Conservation (phyloP, 2,797 vertebrate species). For the Galago senegalensis region DNA sequence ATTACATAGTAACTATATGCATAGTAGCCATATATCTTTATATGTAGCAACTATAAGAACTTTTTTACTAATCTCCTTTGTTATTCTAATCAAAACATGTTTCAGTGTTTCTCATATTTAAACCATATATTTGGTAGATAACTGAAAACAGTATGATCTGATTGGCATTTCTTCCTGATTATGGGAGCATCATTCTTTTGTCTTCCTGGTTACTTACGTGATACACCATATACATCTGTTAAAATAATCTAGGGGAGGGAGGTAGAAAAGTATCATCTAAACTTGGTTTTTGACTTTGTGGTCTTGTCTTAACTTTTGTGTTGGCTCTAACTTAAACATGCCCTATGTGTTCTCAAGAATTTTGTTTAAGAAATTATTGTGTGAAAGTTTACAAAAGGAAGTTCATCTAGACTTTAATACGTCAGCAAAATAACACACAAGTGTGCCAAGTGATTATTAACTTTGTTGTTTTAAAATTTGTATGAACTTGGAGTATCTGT, state of each 20-base stretch:
- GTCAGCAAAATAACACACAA: slow-evolving; percentile 84
- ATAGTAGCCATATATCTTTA: neutral
- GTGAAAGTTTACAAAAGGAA: slow-evolving; percentile 84
- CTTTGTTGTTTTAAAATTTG: slow-evolving; percentile 90
- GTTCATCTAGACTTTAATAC: slow-evolving; percentile 83
- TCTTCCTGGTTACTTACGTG: slow-evolving; percentile 71
- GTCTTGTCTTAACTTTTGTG: slow-evolving; percentile 81
- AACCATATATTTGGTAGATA: slow-evolving; percentile 71
- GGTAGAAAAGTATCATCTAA: slow-evolving; percentile 79
- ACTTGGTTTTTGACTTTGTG: slow-evolving; percentile 82
- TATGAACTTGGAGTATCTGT: slow-evolving; percentile 89
- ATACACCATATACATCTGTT: slow-evolving; percentile 70
- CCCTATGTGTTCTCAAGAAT: slow-evolving; percentile 79
- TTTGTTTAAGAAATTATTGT: slow-evolving; percentile 82
- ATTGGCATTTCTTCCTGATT: slow-evolving; percentile 70
- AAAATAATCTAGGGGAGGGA: slow-evolving; percentile 69
- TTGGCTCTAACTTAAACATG: slow-evolving; percentile 83
- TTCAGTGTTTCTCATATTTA: slow-evolving; percentile 54
- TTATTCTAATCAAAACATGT: neutral
- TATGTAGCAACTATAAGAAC: neutral
- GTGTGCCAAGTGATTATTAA: slow-evolving; percentile 88
- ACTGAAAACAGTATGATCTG: slow-evolving; percentile 58
- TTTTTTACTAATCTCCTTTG: slow-evolving; percentile 55
- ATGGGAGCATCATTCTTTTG: slow-evolving; percentile 71
- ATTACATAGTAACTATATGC: neutral